These are phyloP conservation scores for Heliocidaris tuberculata DNA, from an alignment of 35 echinoderm and acorn worm species.

Conservation along the genomic window DNA sequence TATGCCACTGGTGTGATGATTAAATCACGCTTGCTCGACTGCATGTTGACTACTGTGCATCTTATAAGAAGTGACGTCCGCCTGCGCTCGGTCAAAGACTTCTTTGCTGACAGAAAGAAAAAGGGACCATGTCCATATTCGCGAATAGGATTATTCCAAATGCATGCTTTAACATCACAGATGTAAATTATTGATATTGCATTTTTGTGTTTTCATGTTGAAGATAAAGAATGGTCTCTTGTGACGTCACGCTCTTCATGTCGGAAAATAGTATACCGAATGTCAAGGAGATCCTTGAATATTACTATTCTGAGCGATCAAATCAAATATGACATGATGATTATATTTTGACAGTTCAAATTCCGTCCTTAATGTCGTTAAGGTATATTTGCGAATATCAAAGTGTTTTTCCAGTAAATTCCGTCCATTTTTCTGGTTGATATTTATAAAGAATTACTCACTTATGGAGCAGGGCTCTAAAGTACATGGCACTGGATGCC, in stretches of 20 bases:
- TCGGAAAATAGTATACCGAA: neutral
- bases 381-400: neutral
- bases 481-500: neutral
- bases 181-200: neutral
- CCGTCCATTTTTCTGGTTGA: constrained; percentile 1
- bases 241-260: neutral
- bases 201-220: neutral
- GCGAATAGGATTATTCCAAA: neutral
- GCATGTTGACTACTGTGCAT: neutral
- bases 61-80: neutral
- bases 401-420: neutral
- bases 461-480: neutral
- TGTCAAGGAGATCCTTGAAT: neutral
- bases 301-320: neutral
- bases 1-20: neutral
- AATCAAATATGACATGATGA: neutral
- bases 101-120: neutral
- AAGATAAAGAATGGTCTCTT: neutral
- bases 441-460: neutral
- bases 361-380: neutral
- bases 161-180: neutral
- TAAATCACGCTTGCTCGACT: neutral
- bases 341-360: neutral
- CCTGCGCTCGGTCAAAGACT: neutral
- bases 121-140: neutral